A percentile compares a stretch with the other conserved stretches of the same genome.
Conservation (phyloP, 2,888 invertebrate genomes). For the Mongoloraphidia duomilia region DNA sequence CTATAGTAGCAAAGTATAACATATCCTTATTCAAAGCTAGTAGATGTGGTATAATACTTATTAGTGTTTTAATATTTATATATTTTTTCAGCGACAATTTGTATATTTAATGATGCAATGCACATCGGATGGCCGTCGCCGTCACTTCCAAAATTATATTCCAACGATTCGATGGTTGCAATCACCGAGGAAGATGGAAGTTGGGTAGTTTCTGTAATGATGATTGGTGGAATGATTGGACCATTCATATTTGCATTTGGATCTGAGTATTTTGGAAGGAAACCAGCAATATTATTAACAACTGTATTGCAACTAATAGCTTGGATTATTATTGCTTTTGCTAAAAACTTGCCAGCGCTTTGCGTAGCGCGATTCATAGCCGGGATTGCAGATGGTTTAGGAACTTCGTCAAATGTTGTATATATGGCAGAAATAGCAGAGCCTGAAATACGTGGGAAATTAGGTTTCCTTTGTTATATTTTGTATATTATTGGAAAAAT, state of each 20-base stretch:
- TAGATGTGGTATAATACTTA: not conserved
- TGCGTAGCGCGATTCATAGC: constrained; percentile 29
- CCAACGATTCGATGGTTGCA: constrained; percentile 1
- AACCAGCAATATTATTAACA: constrained; percentile 1
- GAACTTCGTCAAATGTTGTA: constrained; percentile 32
- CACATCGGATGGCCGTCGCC: constrained; percentile 5
- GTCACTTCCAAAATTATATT: constrained; percentile 2
- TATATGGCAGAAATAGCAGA: constrained; percentile 45
- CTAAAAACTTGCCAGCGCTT: not conserved
- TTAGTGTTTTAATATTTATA: too few species aligned
- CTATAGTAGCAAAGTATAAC: too few species aligned
- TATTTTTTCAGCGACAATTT: too few species aligned
- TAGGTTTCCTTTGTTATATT: constrained; percentile 43
- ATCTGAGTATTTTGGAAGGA: constrained; percentile 3
- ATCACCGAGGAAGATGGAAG: constrained; percentile 3
- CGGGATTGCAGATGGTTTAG: constrained; percentile 36
- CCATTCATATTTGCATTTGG: constrained; percentile 1
- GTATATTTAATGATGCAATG: not conserved
- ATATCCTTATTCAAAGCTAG: too few species aligned
- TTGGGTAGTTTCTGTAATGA: constrained; percentile 3
- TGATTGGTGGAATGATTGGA: constrained; percentile 3
- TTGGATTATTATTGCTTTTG: constrained; percentile 3
- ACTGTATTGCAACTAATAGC: constrained; percentile 1
- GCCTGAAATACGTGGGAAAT: constrained; percentile 39
- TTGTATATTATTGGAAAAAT: constrained; percentile 40